A percentile compares a stretch with the other conserved stretches of the same genome.
These are phyloP conservation scores for Mobula hypostoma DNA, from an alignment of 2,113 vertebrate genomes.

Conservation along the genomic window DNA sequence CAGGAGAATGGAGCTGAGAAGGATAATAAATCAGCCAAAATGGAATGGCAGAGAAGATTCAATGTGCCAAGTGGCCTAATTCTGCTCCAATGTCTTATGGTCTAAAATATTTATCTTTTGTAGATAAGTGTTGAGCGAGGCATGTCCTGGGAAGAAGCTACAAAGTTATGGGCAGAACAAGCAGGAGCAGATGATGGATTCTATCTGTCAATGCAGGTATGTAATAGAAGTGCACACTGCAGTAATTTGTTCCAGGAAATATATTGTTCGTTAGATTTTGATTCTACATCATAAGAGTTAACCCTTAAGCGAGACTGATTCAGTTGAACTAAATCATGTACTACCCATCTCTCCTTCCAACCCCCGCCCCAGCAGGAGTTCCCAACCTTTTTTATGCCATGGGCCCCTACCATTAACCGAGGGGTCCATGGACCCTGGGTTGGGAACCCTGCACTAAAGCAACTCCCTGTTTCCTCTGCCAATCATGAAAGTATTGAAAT, in stretches of 20 bases:
- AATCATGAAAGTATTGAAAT: neutral
- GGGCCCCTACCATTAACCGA: too few species aligned
- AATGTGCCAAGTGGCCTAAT: too few species aligned
- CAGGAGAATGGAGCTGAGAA: too few species aligned
- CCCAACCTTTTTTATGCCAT: too few species aligned
- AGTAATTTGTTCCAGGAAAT: neutral
- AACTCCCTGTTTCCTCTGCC: neutral
- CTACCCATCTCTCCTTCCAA: too few species aligned
- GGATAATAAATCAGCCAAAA: too few species aligned
- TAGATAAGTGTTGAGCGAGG: conserved; percentile 94
- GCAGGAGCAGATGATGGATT: conserved; percentile 90
- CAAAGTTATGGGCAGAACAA: conserved; percentile 88
- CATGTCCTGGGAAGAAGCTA: conserved; percentile 98
- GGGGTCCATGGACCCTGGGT: too few species aligned
- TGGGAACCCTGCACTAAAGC: too few species aligned
- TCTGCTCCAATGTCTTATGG: too few species aligned
- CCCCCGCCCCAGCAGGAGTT: too few species aligned
- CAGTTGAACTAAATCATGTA: too few species aligned
- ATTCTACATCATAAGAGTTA: neutral
- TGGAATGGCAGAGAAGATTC: too few species aligned
- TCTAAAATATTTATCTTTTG: conserved; percentile 8
- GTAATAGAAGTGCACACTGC: neutral
- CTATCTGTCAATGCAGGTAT: conserved; percentile 79
- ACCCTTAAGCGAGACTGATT: neutral
- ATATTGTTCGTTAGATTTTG: neutral